A percentile compares a stretch with the other conserved stretches of the same genome.
Conservation (phyloP, 2,797 vertebrate species). For the Schizopygopsis pylzovi region DNA sequence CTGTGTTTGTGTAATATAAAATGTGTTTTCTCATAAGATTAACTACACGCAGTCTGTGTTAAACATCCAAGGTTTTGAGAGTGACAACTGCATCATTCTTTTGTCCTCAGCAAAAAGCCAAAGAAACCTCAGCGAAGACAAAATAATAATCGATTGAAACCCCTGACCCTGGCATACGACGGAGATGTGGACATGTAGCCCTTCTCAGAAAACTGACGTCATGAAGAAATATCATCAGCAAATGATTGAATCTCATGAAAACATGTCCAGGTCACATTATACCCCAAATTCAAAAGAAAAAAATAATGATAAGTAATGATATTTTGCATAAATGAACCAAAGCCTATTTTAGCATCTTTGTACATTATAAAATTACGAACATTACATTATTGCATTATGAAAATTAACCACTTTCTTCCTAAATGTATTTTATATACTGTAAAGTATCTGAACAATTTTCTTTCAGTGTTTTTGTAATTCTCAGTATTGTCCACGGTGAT, state of each 20-base stretch:
- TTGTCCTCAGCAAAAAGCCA: constrained; percentile 92
- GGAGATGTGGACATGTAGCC: constrained; percentile 96
- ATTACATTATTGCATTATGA: neutral
- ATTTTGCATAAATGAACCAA: neutral
- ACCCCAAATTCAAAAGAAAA: neutral
- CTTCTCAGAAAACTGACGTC: constrained; percentile 38
- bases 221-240: constrained; percentile 49
- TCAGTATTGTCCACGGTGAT: neutral
- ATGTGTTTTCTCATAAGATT: neutral
- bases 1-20: neutral
- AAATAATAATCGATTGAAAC: constrained; percentile 97
- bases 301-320: neutral
- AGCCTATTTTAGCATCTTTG: neutral
- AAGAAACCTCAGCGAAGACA: constrained; percentile 97
- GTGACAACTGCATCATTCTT: neutral
- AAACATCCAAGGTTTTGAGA: neutral
- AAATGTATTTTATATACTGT: neutral
- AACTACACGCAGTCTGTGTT: neutral
- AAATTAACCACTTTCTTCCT: neutral
- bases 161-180: constrained; percentile 97
- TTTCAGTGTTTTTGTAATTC: neutral
- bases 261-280: neutral
- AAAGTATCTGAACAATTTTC: neutral
- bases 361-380: neutral
- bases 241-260: constrained; percentile 9